Percentiles rank a stretch among this genome's conserved stretches.
These are phyloP conservation scores for Oscheius sp. DNA, from an alignment of 1,140 invertebrate genomes.

Conservation along the genomic window DNA sequence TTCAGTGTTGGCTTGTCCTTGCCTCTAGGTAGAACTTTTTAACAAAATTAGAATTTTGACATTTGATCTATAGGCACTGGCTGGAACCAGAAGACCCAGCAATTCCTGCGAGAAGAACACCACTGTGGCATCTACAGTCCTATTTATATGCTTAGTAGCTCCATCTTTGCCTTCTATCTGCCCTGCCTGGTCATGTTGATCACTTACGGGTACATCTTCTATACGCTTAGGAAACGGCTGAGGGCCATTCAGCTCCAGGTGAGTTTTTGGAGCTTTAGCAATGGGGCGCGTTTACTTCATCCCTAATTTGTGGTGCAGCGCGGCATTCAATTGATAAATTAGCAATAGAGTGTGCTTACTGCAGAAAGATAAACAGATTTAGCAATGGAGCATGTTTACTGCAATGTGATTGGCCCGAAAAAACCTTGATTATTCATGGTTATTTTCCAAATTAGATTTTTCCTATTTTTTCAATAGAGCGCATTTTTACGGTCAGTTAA, in stretches of 20 bases:
- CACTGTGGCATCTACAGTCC: constrained; percentile 60
- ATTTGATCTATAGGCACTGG: constrained; percentile 28
- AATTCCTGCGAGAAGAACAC: constrained; percentile 49
- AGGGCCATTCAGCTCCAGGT: constrained; percentile 45
- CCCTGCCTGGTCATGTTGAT: constrained; percentile 58
- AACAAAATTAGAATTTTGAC: not conserved
- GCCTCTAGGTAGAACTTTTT: constrained; percentile 47
- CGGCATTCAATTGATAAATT: no score
- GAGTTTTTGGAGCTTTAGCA: no score
- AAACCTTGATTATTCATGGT: no score
- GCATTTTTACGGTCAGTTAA: no score
- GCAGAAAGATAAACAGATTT: no score
- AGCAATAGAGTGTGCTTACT: no score
- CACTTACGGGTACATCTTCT: constrained; percentile 60
- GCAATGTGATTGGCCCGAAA: no score
- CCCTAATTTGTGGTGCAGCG: no score
- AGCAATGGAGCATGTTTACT: no score
- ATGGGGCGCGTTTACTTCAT: no score
- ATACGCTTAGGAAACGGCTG: constrained; percentile 49
- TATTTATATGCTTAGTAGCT: constrained; percentile 44
- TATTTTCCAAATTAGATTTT: no score
- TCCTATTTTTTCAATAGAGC: no score
- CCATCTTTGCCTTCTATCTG: constrained; percentile 58
- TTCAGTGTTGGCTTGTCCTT: constrained; percentile 56
- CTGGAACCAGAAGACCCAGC: constrained; percentile 44